Evolutionary conservation across 92 coral and sea anemone species (phyloP), one percentile per base, ranked within the genome.

Genomic region (Zoanthus sociatus): DNA sequence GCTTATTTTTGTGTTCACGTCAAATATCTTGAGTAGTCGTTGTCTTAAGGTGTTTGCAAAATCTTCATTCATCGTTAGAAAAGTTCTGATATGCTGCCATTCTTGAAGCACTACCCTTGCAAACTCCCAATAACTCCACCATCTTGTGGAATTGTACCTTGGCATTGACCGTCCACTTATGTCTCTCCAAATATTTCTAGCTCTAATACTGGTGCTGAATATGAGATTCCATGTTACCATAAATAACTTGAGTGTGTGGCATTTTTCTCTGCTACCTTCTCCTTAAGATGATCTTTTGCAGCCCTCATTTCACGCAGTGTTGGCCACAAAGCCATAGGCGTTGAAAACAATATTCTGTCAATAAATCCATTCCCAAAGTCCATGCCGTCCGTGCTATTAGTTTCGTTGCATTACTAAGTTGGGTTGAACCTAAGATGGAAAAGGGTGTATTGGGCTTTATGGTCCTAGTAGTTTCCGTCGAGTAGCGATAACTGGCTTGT

Each of bases 301-400:
- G 6, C 21, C 6, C 7, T 9, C 30, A 6, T 64, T 64, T 16
- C 33, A 20, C 21, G 20, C 3, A 44, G 26, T 5, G 90, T 81
- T 10, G 90, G 87, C 30, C 92, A 15, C 45, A 90, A 37, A 47
- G 87, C 79, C 44, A 44, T 61, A 15, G 90, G 90, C 48, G 82
- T 66, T 7, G 88, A 72, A 4, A 90, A 61, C 68, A 87, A 15
- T 45, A 91, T 83, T 8, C 93, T 81, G 75, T 91, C 89, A 4
- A 91, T 9, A 5, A 91, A 73, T 69, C 93, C 91, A 31, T 77
- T 82, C 30, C 91, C 93, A 53, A 76, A 88, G 63, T 91, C 89
- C 14, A 91, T 30, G 2, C 61, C n/a, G n/a, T n/a, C n/a, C n/a
- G 73, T 42, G 86, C 11, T 21, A 87, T 53, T 2, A 91, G 73